These are phyloP conservation scores for Epinephelus cyanopodus DNA, from an alignment of 2,113 vertebrate genomes.

Conservation along the genomic window DNA sequence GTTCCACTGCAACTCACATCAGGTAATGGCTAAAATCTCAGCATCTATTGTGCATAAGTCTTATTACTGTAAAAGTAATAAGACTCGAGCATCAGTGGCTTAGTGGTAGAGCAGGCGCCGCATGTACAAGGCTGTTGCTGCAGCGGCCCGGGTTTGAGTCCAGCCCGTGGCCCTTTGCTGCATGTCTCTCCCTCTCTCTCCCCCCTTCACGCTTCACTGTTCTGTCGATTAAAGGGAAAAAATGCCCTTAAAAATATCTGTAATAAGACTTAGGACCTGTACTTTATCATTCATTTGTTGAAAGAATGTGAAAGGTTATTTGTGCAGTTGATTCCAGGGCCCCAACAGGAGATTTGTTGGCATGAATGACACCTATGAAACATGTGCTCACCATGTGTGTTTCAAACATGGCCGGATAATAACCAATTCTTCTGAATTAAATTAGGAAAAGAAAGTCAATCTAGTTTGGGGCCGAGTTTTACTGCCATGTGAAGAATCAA, in stretches of 20 bases:
- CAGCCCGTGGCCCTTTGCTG: too few relatives aligned
- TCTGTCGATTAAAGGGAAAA: too few relatives aligned
- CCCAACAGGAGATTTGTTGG: background rate
- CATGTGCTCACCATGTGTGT: background rate
- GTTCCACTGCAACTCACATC: background rate
- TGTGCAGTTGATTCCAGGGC: background rate
- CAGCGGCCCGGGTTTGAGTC: too few relatives aligned
- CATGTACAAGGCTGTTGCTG: too few relatives aligned
- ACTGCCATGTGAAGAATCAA: conserved; percentile 28
- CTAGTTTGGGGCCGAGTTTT: conserved; percentile 19
- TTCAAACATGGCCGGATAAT: background rate
- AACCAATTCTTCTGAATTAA: background rate
- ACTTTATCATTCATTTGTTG: background rate
- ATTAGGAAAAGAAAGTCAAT: background rate
- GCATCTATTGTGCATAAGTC: background rate
- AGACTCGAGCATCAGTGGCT: too few relatives aligned
- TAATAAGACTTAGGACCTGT: too few relatives aligned
- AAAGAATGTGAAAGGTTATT: conserved; percentile 8
- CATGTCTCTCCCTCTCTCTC: too few relatives aligned
- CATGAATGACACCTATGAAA: background rate
- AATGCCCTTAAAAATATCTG: too few relatives aligned
- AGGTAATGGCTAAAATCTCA: background rate
- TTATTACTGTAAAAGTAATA: background rate
- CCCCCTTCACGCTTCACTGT: too few relatives aligned
- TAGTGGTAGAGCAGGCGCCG: too few relatives aligned